Percentiles rank a stretch among this genome's conserved stretches.
phyloP scores from a whole-genome alignment of 2,888 invertebrate genomes.

The Thyatira batis region DNA sequence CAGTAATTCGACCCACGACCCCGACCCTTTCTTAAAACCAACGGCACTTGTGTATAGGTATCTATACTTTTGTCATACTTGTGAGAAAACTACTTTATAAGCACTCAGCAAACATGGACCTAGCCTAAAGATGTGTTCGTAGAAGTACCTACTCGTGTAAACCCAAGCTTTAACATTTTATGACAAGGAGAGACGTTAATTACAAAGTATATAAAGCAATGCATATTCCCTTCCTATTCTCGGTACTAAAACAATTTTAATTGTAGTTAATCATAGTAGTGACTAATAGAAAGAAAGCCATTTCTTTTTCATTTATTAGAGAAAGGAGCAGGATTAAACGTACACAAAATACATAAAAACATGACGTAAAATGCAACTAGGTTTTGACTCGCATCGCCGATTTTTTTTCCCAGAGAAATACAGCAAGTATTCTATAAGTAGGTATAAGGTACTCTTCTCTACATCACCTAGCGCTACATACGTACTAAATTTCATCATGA shows the following conservation, averaged over 20 bases:
- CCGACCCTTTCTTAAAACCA: constrained; percentile 31
- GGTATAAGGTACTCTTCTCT: too few species aligned
- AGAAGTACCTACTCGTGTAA: constrained; percentile 5
- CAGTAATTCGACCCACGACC: constrained; percentile 35
- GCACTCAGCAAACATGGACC: constrained; percentile 15
- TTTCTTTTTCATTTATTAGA: too few species aligned
- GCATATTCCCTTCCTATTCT: not conserved
- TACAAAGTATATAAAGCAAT: not conserved
- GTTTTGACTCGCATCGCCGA: too few species aligned
- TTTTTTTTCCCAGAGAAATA: too few species aligned
- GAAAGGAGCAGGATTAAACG: too few species aligned
- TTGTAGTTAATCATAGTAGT: not conserved
- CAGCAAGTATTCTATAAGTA: too few species aligned
- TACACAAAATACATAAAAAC: too few species aligned
- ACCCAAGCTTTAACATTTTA: constrained; percentile 5
- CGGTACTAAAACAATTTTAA: not conserved
- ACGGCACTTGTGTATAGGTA: constrained; percentile 11
- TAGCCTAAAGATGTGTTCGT: constrained; percentile 5
- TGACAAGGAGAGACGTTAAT: constrained; percentile 2
- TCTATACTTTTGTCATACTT: constrained; percentile 24
- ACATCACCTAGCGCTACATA: too few species aligned
- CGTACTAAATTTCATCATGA: too few species aligned
- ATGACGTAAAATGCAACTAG: too few species aligned
- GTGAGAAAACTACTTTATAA: constrained; percentile 28
- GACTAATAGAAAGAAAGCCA: not conserved